Evolutionary conservation across 37 sponge, comb jelly and placozoan species (phyloP).

Genomic region (Beroe forskalii): DNA sequence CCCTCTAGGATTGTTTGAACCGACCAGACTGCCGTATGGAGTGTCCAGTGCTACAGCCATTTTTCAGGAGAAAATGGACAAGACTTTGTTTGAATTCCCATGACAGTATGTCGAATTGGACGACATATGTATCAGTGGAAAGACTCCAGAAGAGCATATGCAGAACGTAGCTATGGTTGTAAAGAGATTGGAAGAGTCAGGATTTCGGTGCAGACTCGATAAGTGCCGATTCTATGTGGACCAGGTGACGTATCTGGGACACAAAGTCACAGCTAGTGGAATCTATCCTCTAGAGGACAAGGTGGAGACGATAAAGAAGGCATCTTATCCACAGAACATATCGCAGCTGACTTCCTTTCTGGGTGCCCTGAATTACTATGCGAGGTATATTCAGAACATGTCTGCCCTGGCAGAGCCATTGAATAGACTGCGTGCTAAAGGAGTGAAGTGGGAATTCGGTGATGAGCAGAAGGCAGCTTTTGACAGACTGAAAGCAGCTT

Average conservation of each 20-base stretch:
- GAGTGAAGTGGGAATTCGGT: neutral
- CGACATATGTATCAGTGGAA: too few relatives aligned
- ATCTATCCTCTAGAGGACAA: too few relatives aligned
- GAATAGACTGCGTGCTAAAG: neutral
- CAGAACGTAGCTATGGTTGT: too few relatives aligned
- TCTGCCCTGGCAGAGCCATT: slow-evolving; percentile 27
- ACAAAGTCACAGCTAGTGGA: too few relatives aligned
- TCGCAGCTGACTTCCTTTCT: slow-evolving; percentile 51
- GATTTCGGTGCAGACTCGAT: too few relatives aligned
- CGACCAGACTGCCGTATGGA: too few relatives aligned
- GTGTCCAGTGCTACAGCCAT: slow-evolving; percentile 66
- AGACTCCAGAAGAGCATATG: too few relatives aligned
- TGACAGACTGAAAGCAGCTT: slow-evolving; percentile 3
- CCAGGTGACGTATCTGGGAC: too few relatives aligned
- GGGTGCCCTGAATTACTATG: slow-evolving; percentile 62
- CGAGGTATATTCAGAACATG: slow-evolving; percentile 48
- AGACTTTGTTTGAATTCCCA: neutral
- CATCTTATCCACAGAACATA: slow-evolving; percentile 64
- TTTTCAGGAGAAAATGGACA: slow-evolving; percentile 66
- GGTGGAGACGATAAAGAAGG: too few relatives aligned
- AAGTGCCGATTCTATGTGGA: too few relatives aligned
- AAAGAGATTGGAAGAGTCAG: too few relatives aligned
- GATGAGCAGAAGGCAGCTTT: slow-evolving; percentile 34
- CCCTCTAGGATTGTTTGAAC: slow-evolving; percentile 57
- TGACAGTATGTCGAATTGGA: slow-evolving; percentile 65